These are phyloP conservation scores for Sminthurides bifidus DNA, from an alignment of 1,140 invertebrate species.

Conservation along the genomic window DNA sequence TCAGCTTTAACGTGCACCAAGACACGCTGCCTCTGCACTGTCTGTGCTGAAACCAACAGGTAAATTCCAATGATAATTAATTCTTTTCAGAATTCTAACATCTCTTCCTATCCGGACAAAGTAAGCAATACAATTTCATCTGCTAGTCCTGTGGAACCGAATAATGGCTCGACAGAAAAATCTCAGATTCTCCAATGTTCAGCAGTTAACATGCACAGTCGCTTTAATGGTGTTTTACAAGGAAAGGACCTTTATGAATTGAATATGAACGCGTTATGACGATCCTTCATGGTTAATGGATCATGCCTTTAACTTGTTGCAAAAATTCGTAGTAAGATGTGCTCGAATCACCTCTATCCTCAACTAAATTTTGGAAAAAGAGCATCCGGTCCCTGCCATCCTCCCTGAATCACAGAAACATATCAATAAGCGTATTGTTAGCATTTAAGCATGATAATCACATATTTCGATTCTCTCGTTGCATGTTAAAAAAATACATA, in stretches of 20 bases:
- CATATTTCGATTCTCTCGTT: no score
- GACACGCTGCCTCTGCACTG: no score
- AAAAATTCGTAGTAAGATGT: constrained; percentile 97
- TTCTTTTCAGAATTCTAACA: no score
- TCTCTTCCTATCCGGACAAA: no score
- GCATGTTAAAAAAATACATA: background rate
- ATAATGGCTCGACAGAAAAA: background rate
- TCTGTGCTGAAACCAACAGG: no score
- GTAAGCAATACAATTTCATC: no score
- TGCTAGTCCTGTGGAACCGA: no score
- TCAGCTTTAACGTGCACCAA: no score
- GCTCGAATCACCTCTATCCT: constrained; percentile 85
- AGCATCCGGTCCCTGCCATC: constrained; percentile 66
- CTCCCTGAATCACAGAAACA: constrained; percentile 69
- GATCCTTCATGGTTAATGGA: constrained; percentile 50
- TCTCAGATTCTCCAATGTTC: background rate
- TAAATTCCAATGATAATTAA: no score
- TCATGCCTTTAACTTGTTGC: constrained; percentile 83
- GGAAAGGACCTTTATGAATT: background rate
- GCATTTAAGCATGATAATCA: no score
- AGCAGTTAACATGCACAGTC: background rate
- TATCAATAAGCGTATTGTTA: no score
- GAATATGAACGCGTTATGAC: background rate
- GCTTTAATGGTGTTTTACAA: background rate
- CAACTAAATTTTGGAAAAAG: constrained; percentile 81